Evolutionary conservation across 2,888 invertebrate genomes (phyloP).

Genomic region (Linnaemya tessellans): DNA sequence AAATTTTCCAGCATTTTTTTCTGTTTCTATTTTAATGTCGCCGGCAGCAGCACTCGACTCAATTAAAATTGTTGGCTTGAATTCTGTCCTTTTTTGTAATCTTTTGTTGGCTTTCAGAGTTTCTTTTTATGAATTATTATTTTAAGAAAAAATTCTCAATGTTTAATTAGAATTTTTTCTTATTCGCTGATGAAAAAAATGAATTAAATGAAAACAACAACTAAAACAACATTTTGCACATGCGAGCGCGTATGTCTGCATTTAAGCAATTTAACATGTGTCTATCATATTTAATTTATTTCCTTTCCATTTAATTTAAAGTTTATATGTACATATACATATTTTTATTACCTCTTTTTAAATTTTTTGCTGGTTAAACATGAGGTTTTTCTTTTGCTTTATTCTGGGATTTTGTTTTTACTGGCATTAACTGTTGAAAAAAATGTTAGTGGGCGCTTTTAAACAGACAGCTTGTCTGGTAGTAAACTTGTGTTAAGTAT

Average conservation of each 20-base stretch:
- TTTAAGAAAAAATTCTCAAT: constrained; percentile 25
- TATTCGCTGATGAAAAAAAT: constrained; percentile 5
- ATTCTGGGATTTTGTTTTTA: constrained; percentile 39
- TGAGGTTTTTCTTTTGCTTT: constrained; percentile 34
- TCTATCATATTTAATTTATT: constrained; percentile 72
- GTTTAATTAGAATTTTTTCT: constrained; percentile 31
- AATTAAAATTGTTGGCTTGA: constrained; percentile 57
- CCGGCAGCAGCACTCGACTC: constrained; percentile 42
- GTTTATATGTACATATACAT: constrained; percentile 29
- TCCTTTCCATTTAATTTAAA: constrained; percentile 70
- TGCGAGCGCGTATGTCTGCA: constrained; percentile 38
- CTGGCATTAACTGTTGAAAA: constrained; percentile 54
- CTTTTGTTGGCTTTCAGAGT: constrained; percentile 13
- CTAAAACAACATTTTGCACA: constrained; percentile 31
- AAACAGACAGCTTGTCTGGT: constrained; percentile 72
- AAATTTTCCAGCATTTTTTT: constrained; percentile 19
- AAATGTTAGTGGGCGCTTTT: constrained; percentile 69
- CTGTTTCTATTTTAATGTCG: not conserved
- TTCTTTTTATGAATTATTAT: constrained; percentile 22
- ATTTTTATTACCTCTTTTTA: constrained; percentile 10
- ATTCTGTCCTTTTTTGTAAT: not conserved
- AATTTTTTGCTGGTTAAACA: constrained; percentile 24
- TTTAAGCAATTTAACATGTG: constrained; percentile 67
- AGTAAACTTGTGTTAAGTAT: constrained; percentile 62
- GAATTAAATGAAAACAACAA: not conserved